phyloP scores from a whole-genome alignment of 2,797 vertebrate species.

The Microcaecilia unicolor region DNA sequence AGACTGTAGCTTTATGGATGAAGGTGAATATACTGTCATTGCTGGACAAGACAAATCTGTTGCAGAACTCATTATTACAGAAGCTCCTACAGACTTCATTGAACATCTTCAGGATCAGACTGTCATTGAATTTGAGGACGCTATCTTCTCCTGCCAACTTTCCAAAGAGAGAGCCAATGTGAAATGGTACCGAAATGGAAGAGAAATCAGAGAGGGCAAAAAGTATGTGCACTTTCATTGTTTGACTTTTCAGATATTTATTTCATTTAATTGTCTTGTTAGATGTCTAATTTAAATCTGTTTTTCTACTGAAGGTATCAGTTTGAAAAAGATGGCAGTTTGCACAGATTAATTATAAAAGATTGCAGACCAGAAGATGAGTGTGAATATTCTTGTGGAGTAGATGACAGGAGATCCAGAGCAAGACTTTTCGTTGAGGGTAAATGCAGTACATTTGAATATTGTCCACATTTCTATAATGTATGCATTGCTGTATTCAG shows the following conservation, averaged over 20 bases:
- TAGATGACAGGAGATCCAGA: constrained; percentile 86
- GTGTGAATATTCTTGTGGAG: constrained; percentile 92
- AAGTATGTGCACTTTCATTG: constrained; percentile 57
- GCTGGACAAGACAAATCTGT: constrained; percentile 80
- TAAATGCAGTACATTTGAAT: constrained; percentile 12
- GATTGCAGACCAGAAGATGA: constrained; percentile 92
- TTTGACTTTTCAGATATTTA: background rate
- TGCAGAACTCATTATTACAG: constrained; percentile 90
- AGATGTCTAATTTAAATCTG: constrained; percentile 14
- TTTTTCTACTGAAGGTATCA: constrained; percentile 58
- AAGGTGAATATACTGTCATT: constrained; percentile 84
- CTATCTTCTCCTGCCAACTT: constrained; percentile 82
- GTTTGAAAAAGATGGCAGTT: constrained; percentile 84
- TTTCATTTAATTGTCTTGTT: background rate
- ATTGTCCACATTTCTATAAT: background rate
- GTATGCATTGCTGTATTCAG: background rate
- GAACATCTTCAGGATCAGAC: constrained; percentile 86
- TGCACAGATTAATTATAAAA: constrained; percentile 78
- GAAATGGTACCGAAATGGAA: constrained; percentile 90
- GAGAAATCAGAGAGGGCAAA: constrained; percentile 90
- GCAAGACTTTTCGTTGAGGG: constrained; percentile 95
- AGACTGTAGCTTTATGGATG: constrained; percentile 83
- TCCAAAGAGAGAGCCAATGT: constrained; percentile 90
- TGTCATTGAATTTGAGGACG: constrained; percentile 88
- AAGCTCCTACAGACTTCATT: constrained; percentile 87